phyloP scores from a whole-genome alignment of 2,797 vertebrate species.

The Danio choprae region DNA sequence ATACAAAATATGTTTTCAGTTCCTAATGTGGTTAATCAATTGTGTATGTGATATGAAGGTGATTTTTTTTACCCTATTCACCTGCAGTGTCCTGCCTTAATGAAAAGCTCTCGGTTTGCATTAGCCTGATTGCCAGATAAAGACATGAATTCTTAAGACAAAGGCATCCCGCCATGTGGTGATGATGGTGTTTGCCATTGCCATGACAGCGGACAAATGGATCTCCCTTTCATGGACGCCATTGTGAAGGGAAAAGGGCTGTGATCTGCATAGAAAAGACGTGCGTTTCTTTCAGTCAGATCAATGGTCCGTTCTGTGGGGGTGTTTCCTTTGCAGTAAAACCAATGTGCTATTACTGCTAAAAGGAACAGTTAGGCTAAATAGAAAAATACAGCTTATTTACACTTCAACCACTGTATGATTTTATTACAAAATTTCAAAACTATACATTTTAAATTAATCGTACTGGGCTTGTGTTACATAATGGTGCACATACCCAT shows the following conservation, averaged over 20 bases:
- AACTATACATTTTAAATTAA: background rate
- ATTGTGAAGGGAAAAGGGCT: constrained; percentile 24
- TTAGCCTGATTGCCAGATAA: constrained; percentile 28
- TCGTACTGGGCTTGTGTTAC: too few species aligned
- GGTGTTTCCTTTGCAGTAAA: constrained; percentile 6
- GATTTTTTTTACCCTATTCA: too few species aligned
- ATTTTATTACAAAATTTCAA: too few species aligned
- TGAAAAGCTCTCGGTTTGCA: constrained; percentile 34
- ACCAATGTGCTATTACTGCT: constrained; percentile 8
- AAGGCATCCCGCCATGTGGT: constrained; percentile 30
- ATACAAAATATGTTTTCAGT: too few species aligned
- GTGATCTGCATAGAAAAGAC: constrained; percentile 32
- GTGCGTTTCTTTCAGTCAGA: constrained; percentile 14
- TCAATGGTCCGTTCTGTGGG: constrained; percentile 27
- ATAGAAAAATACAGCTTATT: background rate
- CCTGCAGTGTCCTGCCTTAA: background rate
- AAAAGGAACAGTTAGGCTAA: background rate
- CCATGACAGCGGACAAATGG: constrained; percentile 48
- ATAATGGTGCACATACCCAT: too few species aligned
- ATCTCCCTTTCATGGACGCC: constrained; percentile 33
- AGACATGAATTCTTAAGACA: constrained; percentile 32
- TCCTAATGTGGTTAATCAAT: too few species aligned
- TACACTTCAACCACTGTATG: background rate
- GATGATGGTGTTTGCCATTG: constrained; percentile 44
- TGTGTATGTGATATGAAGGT: too few species aligned